Evolutionary conservation across 2,888 invertebrate genomes (phyloP), one percentile per base, ranked within the genome.

Genomic region (Tricholauxania praeusta): DNA sequence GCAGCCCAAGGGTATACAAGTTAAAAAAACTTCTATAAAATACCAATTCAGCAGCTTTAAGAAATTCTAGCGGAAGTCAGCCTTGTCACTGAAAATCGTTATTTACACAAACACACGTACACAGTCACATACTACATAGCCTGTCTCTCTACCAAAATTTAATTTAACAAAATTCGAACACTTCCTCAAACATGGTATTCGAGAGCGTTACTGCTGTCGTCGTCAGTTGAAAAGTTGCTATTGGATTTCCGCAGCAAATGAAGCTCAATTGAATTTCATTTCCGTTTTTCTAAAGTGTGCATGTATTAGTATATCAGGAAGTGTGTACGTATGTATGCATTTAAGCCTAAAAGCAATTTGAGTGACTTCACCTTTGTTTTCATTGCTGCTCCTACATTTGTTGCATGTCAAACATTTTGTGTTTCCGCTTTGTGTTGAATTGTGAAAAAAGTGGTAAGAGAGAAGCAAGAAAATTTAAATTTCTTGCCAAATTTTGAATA

Each of bases 71-170:
- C 32, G 39, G 39, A 57, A 57, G 57, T 57, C 57, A 28, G 57
- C 57, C 28, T 57, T 15, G 28, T 39, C 39, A 39, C 19, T 19
- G 22, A 28, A 28, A 57, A 15, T 5, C 28, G 19, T 14, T 57
- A 57, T 14, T 14, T 57, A 22, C 22, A 57, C 15, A 28, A 72
- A 55, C 70, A 72, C 71, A 74, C 69, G 74, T 72, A 57, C 53
- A 72, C 67, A 71, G 66, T 32, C 32, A 68, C 52, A 72, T 55
- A n/a, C n/a, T n/a, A n/a, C n/a, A 69, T 49, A 75, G n/a, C 39
- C 15, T 28, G 28, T 39, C 55, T 17, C 64, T 47, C n/a, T 39
- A 12, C 17, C 14, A 8, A 15, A 55, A 67, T 55, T 67, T 39
- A 55, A 67, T 57, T 57, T 28, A 14, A 47, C 67, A 67, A 55